Base-by-base conservation (phyloP, 2,797 vertebrate genomes). In the Steatocranus sp. region DNA sequence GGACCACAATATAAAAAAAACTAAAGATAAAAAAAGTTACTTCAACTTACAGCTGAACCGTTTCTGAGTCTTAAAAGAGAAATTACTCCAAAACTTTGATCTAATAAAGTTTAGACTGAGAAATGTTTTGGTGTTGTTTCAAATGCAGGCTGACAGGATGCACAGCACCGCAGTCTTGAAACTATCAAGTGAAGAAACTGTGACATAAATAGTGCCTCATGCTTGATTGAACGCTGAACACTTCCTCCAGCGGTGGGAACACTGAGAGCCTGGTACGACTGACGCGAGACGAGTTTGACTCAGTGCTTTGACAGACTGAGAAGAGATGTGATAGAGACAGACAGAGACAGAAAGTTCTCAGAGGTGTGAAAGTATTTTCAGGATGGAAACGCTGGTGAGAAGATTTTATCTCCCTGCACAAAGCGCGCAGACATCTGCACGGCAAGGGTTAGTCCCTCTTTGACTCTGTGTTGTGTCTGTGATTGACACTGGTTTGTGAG, bases 121-220 rank as follows among this genome's bases (percentile, higher is more conserved):
- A 53, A 46, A 70, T 12, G 56, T 75, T 61, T 9, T 5, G 43
- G 41, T 76, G 80, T 75, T 54, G 58, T 78, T 81, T 78, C 5
- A 82, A 70, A 79, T 7, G 82, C 78, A 51, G 61, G 8, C 6
- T 49, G 79, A 80, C 77, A 66, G 75, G 77, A 78, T 75, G 76
- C 75, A 51, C 18, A 32, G 30, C 5, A 74, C 78, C 70, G 76
- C 78, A 51, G 85, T 68, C 61, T 7, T 17, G 68, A 77, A 84
- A 76, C 49, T 36, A 75, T 7, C 9, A 17, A 81, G 77, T 54
- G 85, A 34, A 83, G 49, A 78, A 27, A 5, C 48, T 63, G 85
- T 34, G 85, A 80, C 86, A 90, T 85, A 89, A 92, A 90, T 88
- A 90, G 88, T 2, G 49, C 48, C 75, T 80, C 41, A 78, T 36